Conservation (phyloP, 92 coral and sea anemone genomes). For the Epizoanthus illoricatus region DNA sequence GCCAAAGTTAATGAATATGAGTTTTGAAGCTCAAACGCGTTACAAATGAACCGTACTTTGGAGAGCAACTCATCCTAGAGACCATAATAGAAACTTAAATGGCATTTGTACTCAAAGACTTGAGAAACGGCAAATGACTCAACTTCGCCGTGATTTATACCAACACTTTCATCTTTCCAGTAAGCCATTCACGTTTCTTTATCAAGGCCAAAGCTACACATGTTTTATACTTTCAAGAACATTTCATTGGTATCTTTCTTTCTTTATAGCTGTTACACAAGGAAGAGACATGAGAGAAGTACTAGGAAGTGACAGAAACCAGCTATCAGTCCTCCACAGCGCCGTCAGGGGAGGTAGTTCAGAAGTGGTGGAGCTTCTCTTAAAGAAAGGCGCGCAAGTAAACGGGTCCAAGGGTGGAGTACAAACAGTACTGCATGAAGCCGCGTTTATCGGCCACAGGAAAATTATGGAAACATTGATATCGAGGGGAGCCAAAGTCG, state of each 20-base stretch:
- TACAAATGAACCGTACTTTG: too few relatives aligned
- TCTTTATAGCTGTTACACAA: conserved; percentile 1
- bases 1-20: too few relatives aligned
- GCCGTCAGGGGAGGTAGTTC: conserved; percentile 34
- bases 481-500: conserved; percentile 30
- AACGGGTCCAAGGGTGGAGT: conserved; percentile 11
- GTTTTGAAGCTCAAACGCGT: too few relatives aligned
- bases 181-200: too few relatives aligned
- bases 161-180: too few relatives aligned
- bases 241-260: background rate
- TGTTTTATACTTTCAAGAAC: too few relatives aligned
- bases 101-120: too few relatives aligned
- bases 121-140: too few relatives aligned
- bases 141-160: too few relatives aligned
- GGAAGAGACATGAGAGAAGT: conserved; percentile 4
- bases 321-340: conserved; percentile 28
- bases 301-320: conserved; percentile 1
- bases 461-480: conserved; percentile 20
- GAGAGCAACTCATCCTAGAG: too few relatives aligned
- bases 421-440: conserved; percentile 29
- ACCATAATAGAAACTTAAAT: too few relatives aligned
- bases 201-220: too few relatives aligned
- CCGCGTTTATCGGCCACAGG: conserved; percentile 26
- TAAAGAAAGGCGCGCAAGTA: conserved; percentile 22
- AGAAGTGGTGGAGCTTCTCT: conserved; percentile 20